These are phyloP conservation scores for Caenorhabditis doughertyi DNA, from an alignment of 2,888 invertebrate species.

Conservation along the genomic window DNA sequence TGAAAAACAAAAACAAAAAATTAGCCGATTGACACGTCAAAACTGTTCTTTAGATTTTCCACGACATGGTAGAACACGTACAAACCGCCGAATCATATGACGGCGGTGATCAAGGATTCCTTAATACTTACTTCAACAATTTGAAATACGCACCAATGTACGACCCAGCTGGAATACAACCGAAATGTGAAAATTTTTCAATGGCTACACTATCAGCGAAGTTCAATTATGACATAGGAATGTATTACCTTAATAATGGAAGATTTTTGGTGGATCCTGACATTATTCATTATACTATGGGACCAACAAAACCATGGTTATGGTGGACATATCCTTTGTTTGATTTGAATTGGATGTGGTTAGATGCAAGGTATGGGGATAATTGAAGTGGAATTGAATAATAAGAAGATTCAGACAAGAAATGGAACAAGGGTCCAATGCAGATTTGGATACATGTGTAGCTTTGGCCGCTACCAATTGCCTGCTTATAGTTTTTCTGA, in stretches of 20 bases:
- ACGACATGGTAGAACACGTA: conserved; percentile 71
- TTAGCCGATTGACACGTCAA: neutral
- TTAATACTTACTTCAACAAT: conserved; percentile 76
- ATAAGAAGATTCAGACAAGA: conserved; percentile 24
- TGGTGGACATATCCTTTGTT: conserved; percentile 80
- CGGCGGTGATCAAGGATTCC: conserved; percentile 80
- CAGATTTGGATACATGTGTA: conserved; percentile 3
- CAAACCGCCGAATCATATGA: conserved; percentile 72
- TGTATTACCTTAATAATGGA: conserved; percentile 78
- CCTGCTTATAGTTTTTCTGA: conserved; percentile 8
- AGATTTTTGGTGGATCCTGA: conserved; percentile 70
- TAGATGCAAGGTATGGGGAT: conserved; percentile 64
- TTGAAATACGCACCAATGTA: conserved; percentile 76
- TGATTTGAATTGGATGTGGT: conserved; percentile 77
- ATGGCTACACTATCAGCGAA: conserved; percentile 69
- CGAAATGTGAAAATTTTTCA: conserved; percentile 17
- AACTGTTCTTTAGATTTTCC: conserved; percentile 67
- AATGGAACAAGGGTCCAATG: conserved; percentile 39
- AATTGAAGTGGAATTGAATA: neutral
- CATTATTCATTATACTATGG: conserved; percentile 79
- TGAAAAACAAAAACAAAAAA: no score
- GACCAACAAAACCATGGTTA: conserved; percentile 77
- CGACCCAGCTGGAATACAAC: conserved; percentile 48
- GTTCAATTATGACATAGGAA: conserved; percentile 79
- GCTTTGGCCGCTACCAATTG: conserved; percentile 18